These are phyloP conservation scores for Diplogasteroides magnus DNA, from an alignment of 1,140 invertebrate genomes.

Conservation along the genomic window DNA sequence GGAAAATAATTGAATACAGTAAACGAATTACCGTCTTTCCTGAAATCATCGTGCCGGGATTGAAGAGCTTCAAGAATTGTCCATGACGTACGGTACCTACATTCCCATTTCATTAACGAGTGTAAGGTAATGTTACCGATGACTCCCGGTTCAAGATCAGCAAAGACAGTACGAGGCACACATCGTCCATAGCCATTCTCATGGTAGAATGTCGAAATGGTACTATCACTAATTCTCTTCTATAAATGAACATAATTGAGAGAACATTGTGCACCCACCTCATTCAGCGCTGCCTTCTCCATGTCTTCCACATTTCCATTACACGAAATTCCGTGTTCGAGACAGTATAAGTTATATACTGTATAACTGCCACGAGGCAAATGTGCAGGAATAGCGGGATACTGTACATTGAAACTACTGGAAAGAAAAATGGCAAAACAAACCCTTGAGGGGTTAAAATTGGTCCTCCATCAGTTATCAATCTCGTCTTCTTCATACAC, in stretches of 20 bases:
- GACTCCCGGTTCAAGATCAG: slow-evolving; percentile 59
- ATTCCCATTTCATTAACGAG: not conserved
- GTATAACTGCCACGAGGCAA: no score
- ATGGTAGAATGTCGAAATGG: no score
- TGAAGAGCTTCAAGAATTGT: slow-evolving; percentile 55
- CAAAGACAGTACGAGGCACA: slow-evolving; percentile 58
- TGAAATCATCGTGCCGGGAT: slow-evolving; percentile 58
- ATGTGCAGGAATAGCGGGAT: slow-evolving; percentile 97
- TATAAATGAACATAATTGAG: no score
- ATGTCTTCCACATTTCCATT: no score
- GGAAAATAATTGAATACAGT: slow-evolving; percentile 62
- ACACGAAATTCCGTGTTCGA: no score
- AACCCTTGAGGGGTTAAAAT: slow-evolving; percentile 94
- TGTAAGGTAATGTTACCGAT: slow-evolving; percentile 53
- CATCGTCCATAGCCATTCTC: slow-evolving; percentile 62
- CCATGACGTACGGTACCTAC: slow-evolving; percentile 39
- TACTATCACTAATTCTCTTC: no score
- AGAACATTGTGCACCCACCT: no score
- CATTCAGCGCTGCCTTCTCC: no score
- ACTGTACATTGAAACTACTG: slow-evolving; percentile 59
- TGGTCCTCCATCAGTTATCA: slow-evolving; percentile 99
- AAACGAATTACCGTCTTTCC: slow-evolving; percentile 78
- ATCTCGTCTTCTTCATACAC: slow-evolving; percentile 99
- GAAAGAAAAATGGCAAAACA: slow-evolving; percentile 26
- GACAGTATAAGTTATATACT: no score